phyloP scores from a whole-genome alignment of 2,888 invertebrate genomes.

The Leptinotarsa tumamoca region DNA sequence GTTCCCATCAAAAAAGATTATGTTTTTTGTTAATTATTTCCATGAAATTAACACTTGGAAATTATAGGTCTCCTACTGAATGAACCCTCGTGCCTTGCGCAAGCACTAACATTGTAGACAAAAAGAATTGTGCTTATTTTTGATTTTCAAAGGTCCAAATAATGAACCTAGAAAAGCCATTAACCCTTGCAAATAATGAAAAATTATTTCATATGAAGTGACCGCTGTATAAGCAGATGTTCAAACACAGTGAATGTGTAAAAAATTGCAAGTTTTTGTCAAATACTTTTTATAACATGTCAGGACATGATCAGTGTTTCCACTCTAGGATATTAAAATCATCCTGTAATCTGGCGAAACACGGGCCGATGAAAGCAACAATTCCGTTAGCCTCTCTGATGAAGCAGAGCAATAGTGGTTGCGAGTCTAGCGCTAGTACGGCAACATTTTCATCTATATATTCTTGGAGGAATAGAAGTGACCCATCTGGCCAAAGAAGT shows the following conservation, averaged over 20 bases:
- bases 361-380: slow-evolving; percentile 81
- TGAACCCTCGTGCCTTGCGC: slow-evolving; percentile 31
- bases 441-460: slow-evolving; percentile 77
- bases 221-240: slow-evolving; percentile 20
- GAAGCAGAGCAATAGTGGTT: slow-evolving; percentile 70
- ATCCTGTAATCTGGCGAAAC: slow-evolving; percentile 73
- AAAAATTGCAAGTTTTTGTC: slow-evolving; percentile 28
- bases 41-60: not conserved
- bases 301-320: slow-evolving; percentile 49
- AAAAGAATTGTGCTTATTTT: slow-evolving; percentile 35
- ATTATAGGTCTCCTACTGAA: not conserved
- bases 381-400: slow-evolving; percentile 81
- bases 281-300: slow-evolving; percentile 42
- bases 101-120: slow-evolving; percentile 26
- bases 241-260: slow-evolving; percentile 37
- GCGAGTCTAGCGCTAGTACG: slow-evolving; percentile 72
- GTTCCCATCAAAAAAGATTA: not conserved
- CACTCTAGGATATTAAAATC: slow-evolving; percentile 73
- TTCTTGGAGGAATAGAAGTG: slow-evolving; percentile 75
- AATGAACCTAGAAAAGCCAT: slow-evolving; percentile 28
- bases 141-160: slow-evolving; percentile 29
- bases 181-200: slow-evolving; percentile 1
- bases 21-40: not conserved
- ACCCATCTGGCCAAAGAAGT: slow-evolving; percentile 78
- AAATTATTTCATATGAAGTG: not conserved